Percentiles rank a stretch among this genome's conserved stretches.
Evolutionary conservation across 1,140 invertebrate species (phyloP).

Genomic region (Scaptomyza pallida): DNA sequence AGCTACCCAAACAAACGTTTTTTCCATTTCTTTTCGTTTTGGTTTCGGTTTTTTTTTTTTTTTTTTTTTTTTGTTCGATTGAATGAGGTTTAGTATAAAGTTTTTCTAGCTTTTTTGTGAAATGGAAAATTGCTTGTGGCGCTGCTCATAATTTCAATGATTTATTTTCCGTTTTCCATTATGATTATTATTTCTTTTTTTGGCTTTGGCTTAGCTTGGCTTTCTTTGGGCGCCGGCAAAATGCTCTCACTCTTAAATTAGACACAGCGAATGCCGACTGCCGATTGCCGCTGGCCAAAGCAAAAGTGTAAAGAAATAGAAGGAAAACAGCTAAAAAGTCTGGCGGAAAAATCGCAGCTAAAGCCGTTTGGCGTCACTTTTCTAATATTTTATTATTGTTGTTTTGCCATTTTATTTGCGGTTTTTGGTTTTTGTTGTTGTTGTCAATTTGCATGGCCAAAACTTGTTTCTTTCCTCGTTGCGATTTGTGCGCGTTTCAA

Average conservation of each 20-base stretch:
- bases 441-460: constrained; percentile 61
- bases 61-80: constrained; percentile 24
- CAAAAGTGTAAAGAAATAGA: neutral
- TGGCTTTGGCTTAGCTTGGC: constrained; percentile 35
- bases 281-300: too few species aligned
- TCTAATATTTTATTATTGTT: too few species aligned
- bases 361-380: constrained; percentile 50
- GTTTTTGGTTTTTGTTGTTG: constrained; percentile 38
- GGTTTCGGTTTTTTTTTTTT: constrained; percentile 43
- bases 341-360: constrained; percentile 20
- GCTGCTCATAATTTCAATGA: constrained; percentile 73
- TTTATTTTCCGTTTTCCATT: constrained; percentile 70
- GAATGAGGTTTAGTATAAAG: too few species aligned
- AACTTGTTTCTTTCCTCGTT: constrained; percentile 53
- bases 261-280: neutral
- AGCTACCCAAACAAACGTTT: constrained; percentile 43
- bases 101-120: constrained; percentile 37
- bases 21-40: constrained; percentile 43
- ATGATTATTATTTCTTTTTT: constrained; percentile 49
- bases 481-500: constrained; percentile 28
- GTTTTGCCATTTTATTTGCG: constrained; percentile 56
- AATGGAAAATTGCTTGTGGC: constrained; percentile 70
- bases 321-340: constrained; percentile 15
- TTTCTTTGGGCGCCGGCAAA: constrained; percentile 54
- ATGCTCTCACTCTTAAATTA: constrained; percentile 23